Conservation (phyloP, 2,797 vertebrate genomes). For the Novumbra hubbsi region DNA sequence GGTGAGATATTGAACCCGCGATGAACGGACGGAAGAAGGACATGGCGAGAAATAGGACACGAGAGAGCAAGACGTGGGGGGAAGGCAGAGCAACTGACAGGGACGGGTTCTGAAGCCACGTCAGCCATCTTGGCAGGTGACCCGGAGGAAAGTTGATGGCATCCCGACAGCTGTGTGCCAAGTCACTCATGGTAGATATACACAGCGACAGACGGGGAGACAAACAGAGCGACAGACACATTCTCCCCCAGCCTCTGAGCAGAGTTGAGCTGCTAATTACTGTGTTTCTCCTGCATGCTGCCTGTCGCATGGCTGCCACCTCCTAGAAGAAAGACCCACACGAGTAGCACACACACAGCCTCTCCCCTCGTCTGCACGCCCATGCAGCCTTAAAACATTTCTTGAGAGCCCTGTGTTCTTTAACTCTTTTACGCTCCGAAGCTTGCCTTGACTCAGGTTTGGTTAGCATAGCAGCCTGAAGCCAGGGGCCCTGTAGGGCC, state of each 20-base stretch:
- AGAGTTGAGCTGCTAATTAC: not conserved
- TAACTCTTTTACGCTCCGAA: too few species aligned
- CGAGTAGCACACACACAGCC: not conserved
- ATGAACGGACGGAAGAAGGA: not conserved
- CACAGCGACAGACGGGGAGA: not conserved
- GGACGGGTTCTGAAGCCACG: not conserved
- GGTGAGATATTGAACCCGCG: too few species aligned
- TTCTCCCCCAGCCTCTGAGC: not conserved
- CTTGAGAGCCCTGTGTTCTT: not conserved
- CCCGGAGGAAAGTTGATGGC: not conserved
- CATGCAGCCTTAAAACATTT: not conserved
- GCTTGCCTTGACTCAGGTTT: not conserved
- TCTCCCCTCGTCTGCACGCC: not conserved
- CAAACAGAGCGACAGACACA: not conserved
- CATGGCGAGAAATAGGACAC: not conserved
- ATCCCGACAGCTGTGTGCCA: not conserved
- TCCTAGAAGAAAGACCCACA: not conserved
- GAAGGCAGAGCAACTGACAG: not conserved
- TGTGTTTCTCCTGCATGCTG: not conserved
- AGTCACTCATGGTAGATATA: not conserved
- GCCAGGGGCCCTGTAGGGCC: not conserved
- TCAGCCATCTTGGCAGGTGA: not conserved
- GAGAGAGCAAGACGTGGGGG: not conserved
- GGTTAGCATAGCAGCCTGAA: not conserved
- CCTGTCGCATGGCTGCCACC: not conserved